Evolutionary conservation across 2,113 vertebrate genomes (phyloP), one percentile per base, ranked within the genome.

Genomic region (Capreolus pygargus): DNA sequence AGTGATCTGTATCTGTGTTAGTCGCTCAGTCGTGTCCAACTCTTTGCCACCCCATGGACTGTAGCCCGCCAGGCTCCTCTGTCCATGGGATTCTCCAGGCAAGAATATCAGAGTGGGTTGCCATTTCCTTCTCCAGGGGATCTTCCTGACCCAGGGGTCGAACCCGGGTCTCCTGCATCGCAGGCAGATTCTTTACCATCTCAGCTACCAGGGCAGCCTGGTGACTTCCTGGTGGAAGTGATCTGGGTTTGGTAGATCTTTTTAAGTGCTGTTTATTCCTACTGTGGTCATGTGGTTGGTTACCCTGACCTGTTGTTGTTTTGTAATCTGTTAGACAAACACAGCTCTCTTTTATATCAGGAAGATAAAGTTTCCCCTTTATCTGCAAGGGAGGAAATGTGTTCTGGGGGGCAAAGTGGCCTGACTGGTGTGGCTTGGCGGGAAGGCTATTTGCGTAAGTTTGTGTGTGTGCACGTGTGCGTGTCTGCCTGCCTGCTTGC

Each of bases 191-290:
- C n/a, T 70, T 70, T 70, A 70, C 10, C 19, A 12, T 70, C 67
- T 39, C n/a, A 70, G 67, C 67, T 36, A 12, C 9, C 67, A 70
- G 67, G 67, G 9, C 23, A 70, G n/a, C n/a, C n/a, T 10, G 6
- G 67, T 70, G 67, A 36, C n/a, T 70, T 70, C 67, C 67, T 12
- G 5, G n/a, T 39, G 67, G 67, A 36, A n/a, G 82, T 94, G n/a
- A 86, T 64, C 88, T 94, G 36, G n/a, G 74, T 55, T 61, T 85
- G 93, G 28, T 33, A 76, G 92, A 54, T 94, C 54, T 88, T 92
- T 96, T 94, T 67, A 87, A 91, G 76, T 43, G 50, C 74, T 52
- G 55, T 96, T 95, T 91, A 91, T 84, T 36, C 54, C 52, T 43
- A 1, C 67, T 39, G 50, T n/a, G 79, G 74, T 79, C 85, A 79